These are phyloP conservation scores for Capreolus pygargus DNA, from an alignment of 2,113 vertebrate genomes.

Conservation along the genomic window DNA sequence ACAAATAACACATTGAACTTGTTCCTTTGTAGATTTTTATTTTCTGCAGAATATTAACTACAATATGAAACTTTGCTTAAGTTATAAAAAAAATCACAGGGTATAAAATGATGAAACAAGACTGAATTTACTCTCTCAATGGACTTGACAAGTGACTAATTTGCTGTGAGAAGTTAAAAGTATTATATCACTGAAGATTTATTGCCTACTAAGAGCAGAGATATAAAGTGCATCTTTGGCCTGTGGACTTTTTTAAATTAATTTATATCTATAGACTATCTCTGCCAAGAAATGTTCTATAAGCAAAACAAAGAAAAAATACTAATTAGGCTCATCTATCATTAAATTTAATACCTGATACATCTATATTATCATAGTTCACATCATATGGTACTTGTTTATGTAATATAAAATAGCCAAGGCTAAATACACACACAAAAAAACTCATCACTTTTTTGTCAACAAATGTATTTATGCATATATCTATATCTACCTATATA, in stretches of 20 bases:
- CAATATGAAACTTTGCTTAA: neutral
- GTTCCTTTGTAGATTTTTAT: neutral
- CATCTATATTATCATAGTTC: neutral
- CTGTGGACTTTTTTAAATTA: conserved; percentile 37
- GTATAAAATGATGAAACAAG: conserved; percentile 8
- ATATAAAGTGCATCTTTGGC: neutral
- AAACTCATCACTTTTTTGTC: neutral
- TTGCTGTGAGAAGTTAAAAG: conserved; percentile 1
- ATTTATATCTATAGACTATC: neutral
- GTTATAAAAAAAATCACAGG: conserved; percentile 13
- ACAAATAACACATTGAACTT: neutral
- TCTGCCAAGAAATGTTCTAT: neutral
- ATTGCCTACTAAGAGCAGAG: neutral
- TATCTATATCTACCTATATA: neutral
- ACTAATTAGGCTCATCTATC: neutral
- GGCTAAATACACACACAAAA: neutral
- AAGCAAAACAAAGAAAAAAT: neutral
- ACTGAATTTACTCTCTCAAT: neutral
- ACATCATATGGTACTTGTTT: neutral
- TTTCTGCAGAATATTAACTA: neutral
- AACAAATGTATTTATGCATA: neutral
- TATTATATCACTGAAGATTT: conserved; percentile 15
- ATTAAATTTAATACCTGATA: neutral
- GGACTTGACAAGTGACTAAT: neutral
- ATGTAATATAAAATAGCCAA: neutral